Conservation (phyloP, 2,797 vertebrate genomes). For the Lithobates pipiens region DNA sequence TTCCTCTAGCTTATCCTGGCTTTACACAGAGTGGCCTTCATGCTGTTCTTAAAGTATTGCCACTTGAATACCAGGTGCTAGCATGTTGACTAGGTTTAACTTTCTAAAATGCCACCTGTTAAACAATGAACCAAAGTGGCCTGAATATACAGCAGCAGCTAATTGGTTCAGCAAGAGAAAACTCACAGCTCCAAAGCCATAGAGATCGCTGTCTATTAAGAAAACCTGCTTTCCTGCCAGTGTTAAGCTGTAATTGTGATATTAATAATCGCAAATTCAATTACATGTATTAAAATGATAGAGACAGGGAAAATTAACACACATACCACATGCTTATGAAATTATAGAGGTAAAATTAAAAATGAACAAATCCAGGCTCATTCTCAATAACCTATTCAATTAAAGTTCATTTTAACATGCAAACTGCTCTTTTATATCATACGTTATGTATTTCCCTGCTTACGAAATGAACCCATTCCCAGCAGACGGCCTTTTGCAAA, state of each 20-base stretch:
- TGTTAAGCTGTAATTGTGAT: slow-evolving; percentile 29
- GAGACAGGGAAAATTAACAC: slow-evolving; percentile 6
- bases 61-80: background rate
- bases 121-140: background rate
- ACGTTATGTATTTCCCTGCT: background rate
- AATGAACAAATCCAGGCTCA: slow-evolving; percentile 9
- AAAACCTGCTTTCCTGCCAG: background rate
- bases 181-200: slow-evolving; percentile 5
- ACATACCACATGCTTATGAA: slow-evolving; percentile 29
- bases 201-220: background rate
- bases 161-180: background rate
- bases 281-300: slow-evolving; percentile 30
- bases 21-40: slow-evolving; percentile 9
- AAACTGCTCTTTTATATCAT: background rate
- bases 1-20: slow-evolving; percentile 36
- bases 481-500: background rate
- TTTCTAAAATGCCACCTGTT: background rate
- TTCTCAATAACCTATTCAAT: slow-evolving; percentile 4
- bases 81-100: background rate
- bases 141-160: background rate
- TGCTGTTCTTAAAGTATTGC: slow-evolving; percentile 6
- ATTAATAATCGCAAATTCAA: slow-evolving; percentile 34
- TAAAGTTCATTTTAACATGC: slow-evolving; percentile 5
- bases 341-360: slow-evolving; percentile 17
- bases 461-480: slow-evolving; percentile 1